Base-by-base conservation (phyloP, 2,888 invertebrate genomes). In the Muschampia staudingeri region DNA sequence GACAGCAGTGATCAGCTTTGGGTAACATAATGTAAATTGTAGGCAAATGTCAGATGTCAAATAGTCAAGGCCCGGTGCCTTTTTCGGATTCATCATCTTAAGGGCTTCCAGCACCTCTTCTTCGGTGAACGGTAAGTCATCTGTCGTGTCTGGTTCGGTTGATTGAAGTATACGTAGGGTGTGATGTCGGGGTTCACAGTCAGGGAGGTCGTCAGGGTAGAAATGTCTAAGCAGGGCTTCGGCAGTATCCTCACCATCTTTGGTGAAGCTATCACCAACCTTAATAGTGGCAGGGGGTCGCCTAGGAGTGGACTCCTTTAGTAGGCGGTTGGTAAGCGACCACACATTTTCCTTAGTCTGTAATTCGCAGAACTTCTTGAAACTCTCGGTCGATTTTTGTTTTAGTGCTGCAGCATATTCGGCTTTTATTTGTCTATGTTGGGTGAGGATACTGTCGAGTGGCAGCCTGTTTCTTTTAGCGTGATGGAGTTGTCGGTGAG, bases 1-100 rank as follows among this genome's bases (percentile, higher is more conserved):
- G 11, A 56, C 16, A 56, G 11, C 56, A n/a, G 56, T 56, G 16
- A 56, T 56, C 16, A 56, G 16, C 16, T 56, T 12, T 9, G 56
- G 56, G 56, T 56, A 56, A n/a, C 6, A 9, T 9, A 56, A 6
- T 11, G 56, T 56, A 16, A 56, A 56, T 56, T 56, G 14, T 11
- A n/a, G 14, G 16, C 56, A 56, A 6, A 56, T 56, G 16, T 56
- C 56, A 6, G 56, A 0, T 7, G 89, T 87, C 0, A 90, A 85
- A 7, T 85, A 73, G 52, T 88, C 89, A 0, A 76, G 61, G 0
- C 89, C 87, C 0, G 88, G 88, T 5, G 88, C 86, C 16, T 65
- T 76, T 5, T 25, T 76, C 1, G 61, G 40, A 14, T 65, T 76
- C 76, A 76, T 76, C 0, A 11, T 37, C 16, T 65, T 61, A 2